Conservation (phyloP, 2,797 vertebrate species). For the Leptatherina wallacei region DNA sequence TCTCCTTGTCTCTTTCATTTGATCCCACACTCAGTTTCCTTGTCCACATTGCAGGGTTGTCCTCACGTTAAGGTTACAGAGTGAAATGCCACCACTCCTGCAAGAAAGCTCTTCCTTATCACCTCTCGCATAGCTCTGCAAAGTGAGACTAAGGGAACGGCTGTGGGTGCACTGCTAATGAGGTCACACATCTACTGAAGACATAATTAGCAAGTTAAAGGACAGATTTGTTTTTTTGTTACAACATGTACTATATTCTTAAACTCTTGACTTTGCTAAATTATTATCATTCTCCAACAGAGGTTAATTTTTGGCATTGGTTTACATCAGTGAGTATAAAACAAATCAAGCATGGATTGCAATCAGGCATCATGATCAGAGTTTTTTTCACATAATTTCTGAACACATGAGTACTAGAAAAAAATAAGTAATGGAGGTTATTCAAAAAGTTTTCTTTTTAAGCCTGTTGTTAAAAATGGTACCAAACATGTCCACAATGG, state of each 20-base stretch:
- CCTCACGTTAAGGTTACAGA: constrained; percentile 43
- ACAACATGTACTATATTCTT: background rate
- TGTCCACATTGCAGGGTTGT: constrained; percentile 2
- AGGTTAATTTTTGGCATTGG: background rate
- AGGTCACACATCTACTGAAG: background rate
- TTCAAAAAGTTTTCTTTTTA: background rate
- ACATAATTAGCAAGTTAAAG: constrained; percentile 4
- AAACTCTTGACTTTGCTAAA: too few species aligned
- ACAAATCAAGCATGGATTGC: background rate
- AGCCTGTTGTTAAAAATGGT: background rate
- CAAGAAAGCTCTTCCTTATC: constrained; percentile 30
- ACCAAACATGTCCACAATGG: background rate
- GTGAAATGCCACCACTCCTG: constrained; percentile 22
- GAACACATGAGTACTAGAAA: background rate
- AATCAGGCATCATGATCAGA: constrained; percentile 3
- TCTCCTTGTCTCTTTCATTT: constrained; percentile 45
- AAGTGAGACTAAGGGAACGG: constrained; percentile 17
- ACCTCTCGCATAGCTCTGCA: constrained; percentile 3
- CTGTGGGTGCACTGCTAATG: constrained; percentile 13
- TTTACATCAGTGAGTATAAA: background rate
- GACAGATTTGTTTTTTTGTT: constrained; percentile 1
- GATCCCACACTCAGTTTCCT: constrained; percentile 35
- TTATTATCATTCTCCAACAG: too few species aligned
- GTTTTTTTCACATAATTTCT: too few species aligned
- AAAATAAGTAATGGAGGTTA: background rate